Evolutionary conservation across 1,140 invertebrate genomes (phyloP).

Genomic region (Drosophila sp.): DNA sequence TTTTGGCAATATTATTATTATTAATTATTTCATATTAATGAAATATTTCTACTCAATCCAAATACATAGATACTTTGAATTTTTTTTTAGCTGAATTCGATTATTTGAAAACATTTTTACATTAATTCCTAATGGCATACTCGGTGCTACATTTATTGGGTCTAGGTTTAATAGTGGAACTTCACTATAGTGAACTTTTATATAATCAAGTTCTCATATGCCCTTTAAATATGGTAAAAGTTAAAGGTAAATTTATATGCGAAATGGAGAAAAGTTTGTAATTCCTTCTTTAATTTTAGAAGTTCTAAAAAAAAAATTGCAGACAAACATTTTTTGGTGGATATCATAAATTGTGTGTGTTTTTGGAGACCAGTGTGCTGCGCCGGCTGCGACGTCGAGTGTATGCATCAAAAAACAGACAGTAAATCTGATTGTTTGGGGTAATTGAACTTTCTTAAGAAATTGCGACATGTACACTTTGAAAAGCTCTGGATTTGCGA

Average conservation of each 20-base stretch:
- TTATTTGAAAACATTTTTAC: neutral
- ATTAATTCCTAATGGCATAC: too few species aligned
- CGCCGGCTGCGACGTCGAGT: conserved; percentile 56
- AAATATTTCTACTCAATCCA: too few species aligned
- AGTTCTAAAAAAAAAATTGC: neutral
- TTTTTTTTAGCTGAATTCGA: too few species aligned
- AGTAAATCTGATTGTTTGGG: conserved; percentile 83
- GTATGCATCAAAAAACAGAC: conserved; percentile 82
- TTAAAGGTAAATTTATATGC: too few species aligned
- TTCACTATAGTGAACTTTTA: too few species aligned
- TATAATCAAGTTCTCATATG: too few species aligned
- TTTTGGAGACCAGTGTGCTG: conserved; percentile 23
- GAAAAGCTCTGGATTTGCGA: conserved; percentile 83
- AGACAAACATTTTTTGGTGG: neutral
- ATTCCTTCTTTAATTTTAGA: too few species aligned
- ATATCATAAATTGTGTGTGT: neutral
- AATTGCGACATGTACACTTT: conserved; percentile 83
- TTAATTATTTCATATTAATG: too few species aligned
- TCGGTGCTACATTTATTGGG: neutral
- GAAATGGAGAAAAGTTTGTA: too few species aligned
- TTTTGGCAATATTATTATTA: too few species aligned
- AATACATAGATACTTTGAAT: too few species aligned
- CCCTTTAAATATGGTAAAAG: too few species aligned
- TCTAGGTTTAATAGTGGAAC: neutral
- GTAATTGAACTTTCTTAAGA: conserved; percentile 83